phyloP scores from a whole-genome alignment of 1,140 invertebrate genomes.

The Melitaea cinxia region DNA sequence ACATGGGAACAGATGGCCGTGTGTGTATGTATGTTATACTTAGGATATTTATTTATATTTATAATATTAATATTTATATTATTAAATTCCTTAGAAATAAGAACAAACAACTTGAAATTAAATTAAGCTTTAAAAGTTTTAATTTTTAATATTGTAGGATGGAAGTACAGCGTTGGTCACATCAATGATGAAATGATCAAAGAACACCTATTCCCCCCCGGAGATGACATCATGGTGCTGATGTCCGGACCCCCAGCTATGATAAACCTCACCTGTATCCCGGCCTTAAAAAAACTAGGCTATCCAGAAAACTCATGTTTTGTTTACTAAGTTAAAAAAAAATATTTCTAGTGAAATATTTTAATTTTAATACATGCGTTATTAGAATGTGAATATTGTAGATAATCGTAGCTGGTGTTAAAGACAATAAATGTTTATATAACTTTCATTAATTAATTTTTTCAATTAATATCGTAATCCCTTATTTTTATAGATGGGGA shows the following conservation, averaged over 20 bases:
- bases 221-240: constrained; percentile 90
- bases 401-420: constrained; percentile 14
- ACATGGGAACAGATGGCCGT: too few species aligned
- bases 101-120: too few species aligned
- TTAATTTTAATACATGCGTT: not conserved
- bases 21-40: too few species aligned
- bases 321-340: constrained; percentile 86
- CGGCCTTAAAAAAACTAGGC: constrained; percentile 96
- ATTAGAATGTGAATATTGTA: constrained; percentile 6
- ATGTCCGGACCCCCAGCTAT: constrained; percentile 99
- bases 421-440: constrained; percentile 31
- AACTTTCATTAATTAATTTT: too few species aligned
- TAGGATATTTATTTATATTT: too few species aligned
- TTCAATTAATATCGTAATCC: too few species aligned
- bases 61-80: too few species aligned
- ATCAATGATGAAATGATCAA: constrained; percentile 96
- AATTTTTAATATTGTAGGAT: constrained; percentile 86
- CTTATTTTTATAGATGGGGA: too few species aligned
- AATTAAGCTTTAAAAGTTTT: too few species aligned
- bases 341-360: not conserved
- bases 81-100: too few species aligned
- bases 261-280: constrained; percentile 98
- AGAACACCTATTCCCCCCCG: constrained; percentile 92
- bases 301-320: constrained; percentile 91
- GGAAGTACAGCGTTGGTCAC: constrained; percentile 94